Percentiles rank a stretch among this genome's conserved stretches.
These are phyloP conservation scores for Acrossocheilus wenchowensis DNA, from an alignment of 2,797 vertebrate species.

Conservation along the genomic window DNA sequence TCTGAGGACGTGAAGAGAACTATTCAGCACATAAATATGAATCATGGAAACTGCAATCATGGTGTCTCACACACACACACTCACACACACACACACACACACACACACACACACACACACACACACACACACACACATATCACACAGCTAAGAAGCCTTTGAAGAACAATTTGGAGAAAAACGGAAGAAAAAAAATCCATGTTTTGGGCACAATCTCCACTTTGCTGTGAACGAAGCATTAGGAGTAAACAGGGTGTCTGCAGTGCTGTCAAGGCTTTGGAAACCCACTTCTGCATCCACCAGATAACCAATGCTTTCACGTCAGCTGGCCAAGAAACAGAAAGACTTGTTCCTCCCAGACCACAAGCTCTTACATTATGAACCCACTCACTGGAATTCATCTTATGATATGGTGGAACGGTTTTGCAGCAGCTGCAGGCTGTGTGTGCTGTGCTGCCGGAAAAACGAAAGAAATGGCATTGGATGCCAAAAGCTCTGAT, in stretches of 20 bases:
- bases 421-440: conserved; percentile 31
- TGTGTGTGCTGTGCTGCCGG: neutral
- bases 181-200: neutral
- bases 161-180: neutral
- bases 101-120: neutral
- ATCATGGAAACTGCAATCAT: neutral
- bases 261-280: conserved; percentile 4
- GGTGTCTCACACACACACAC: neutral
- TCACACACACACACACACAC: too few species aligned
- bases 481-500: conserved; percentile 19
- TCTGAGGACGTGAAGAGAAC: neutral
- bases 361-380: conserved; percentile 32
- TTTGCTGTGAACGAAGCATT: conserved; percentile 38
- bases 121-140: neutral
- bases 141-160: conserved; percentile 27
- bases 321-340: conserved; percentile 27
- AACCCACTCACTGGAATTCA: conserved; percentile 32
- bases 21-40: neutral
- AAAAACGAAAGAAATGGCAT: conserved; percentile 24
- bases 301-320: neutral
- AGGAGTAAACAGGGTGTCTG: neutral
- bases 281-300: conserved; percentile 25
- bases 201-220: neutral
- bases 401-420: conserved; percentile 9
- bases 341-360: conserved; percentile 20